Evolutionary conservation across 1,140 invertebrate species (phyloP), one percentile per base, ranked within the genome.

Genomic region (Chymomyza costata): DNA sequence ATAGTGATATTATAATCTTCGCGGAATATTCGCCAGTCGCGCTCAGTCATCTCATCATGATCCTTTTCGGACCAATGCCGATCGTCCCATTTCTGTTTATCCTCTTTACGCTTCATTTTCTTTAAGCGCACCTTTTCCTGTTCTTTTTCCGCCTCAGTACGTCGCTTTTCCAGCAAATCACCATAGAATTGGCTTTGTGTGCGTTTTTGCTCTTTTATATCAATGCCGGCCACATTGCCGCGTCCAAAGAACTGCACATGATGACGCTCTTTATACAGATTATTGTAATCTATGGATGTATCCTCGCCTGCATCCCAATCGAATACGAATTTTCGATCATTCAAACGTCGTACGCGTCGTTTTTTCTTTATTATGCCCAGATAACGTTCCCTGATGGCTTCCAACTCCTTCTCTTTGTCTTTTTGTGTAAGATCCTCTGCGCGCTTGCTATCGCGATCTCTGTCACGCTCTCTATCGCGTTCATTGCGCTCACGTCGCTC

Each of bases 1-100:
- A 99, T 97, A 2, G 96, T 95, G 37, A 99, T 99, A 83, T 98
- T 99, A 83, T 98, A 99, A 88, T 99, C 98, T 88, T 99, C 98
- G 57, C 97, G 91, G 82, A 99, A 99, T 71, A 99, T 99, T 84
- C 98, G 91, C 98, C 98, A 99, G 88, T 99, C 98, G 83, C 98
- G 90, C 84, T 99, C 97, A 6, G 94, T 97, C 98, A 99, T 99
- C 87, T 99, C 97, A 41, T 93, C 90, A 0, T 93, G 82, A 7
- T 91, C 90, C 87, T 99, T 99, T 69, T 99, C 96, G 11, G 93
- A 94, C 98, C 98, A 99, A 87, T 99, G 98, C 16, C 98, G 90
- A 84, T 99, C 97, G 87, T 99, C 98, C 94, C 95, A 99, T 82
- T 96, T 95, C 83, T 99, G 96, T 87, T 99, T 99, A 57, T 98